Evolutionary conservation across 2,113 vertebrate genomes (phyloP).

Genomic region (Archilochus colubris): DNA sequence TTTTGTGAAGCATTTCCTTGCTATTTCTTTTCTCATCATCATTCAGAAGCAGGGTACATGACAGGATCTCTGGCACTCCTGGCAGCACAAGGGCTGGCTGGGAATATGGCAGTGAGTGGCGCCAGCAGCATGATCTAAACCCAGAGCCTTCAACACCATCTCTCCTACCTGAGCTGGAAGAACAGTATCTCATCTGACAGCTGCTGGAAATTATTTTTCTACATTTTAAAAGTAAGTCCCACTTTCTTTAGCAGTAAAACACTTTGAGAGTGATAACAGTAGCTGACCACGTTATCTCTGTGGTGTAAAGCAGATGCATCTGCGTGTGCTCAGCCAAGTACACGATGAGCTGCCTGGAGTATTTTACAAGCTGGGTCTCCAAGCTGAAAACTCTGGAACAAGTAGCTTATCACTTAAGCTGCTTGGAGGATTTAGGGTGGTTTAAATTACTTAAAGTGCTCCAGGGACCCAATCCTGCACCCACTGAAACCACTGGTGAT

Average conservation of each 20-base stretch:
- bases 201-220: not conserved
- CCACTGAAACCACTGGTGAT: not conserved
- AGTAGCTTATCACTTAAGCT: conserved; percentile 65
- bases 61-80: not conserved
- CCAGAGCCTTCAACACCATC: not conserved
- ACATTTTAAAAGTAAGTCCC: not conserved
- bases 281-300: not conserved
- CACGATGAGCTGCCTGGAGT: not conserved
- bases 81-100: not conserved
- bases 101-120: not conserved
- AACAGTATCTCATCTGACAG: not conserved
- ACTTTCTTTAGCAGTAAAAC: not conserved
- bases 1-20: not conserved
- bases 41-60: not conserved
- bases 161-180: not conserved
- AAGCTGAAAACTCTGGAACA: conserved; percentile 52
- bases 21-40: not conserved
- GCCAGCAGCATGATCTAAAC: not conserved
- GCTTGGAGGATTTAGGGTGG: conserved; percentile 55
- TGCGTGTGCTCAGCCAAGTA: not conserved
- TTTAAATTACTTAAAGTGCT: conserved; percentile 64
- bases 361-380: not conserved
- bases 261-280: not conserved
- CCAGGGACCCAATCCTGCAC: conserved; percentile 17
- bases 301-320: not conserved